Conservation (phyloP, 2,797 vertebrate species). For the Enteromius paludinosus region DNA sequence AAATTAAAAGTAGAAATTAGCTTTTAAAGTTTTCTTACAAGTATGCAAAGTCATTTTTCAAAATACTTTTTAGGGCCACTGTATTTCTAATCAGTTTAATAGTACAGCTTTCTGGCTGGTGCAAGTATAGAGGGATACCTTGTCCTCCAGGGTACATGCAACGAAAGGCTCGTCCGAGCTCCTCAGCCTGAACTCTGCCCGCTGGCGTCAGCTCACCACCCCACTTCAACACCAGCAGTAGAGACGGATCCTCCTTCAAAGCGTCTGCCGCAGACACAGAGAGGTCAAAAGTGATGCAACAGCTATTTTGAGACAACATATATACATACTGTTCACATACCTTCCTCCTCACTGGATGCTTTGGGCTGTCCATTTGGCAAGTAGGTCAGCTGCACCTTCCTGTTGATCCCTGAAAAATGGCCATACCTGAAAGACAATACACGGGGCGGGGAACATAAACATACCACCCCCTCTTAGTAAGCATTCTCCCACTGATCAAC, state of each 20-base stretch:
- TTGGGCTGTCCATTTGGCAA: conserved; percentile 90
- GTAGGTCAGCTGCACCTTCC: conserved; percentile 96
- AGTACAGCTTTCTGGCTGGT: neutral
- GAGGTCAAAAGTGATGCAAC: neutral
- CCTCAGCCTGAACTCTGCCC: conserved; percentile 93
- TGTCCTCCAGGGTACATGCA: conserved; percentile 99
- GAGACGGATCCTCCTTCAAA: conserved; percentile 82
- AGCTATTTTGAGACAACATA: neutral
- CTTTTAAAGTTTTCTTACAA: neutral
- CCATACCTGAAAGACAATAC: conserved; percentile 85
- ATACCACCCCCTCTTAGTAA: conserved; percentile 22
- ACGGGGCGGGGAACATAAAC: conserved; percentile 22
- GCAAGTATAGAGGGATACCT: conserved; percentile 75
- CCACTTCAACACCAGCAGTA: conserved; percentile 96
- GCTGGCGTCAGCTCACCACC: conserved; percentile 94
- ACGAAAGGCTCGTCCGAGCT: conserved; percentile 94
- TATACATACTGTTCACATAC: conserved; percentile 65
- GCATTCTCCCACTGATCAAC: conserved; percentile 39
- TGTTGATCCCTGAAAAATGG: conserved; percentile 97
- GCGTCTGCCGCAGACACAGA: conserved; percentile 73
- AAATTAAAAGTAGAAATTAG: neutral
- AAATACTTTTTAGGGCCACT: neutral
- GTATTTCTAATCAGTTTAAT: neutral
- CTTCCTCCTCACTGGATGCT: conserved; percentile 92
- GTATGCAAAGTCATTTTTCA: neutral